These are phyloP conservation scores for Aphidius colemani DNA, from an alignment of 2,888 invertebrate genomes.

Conservation along the genomic window DNA sequence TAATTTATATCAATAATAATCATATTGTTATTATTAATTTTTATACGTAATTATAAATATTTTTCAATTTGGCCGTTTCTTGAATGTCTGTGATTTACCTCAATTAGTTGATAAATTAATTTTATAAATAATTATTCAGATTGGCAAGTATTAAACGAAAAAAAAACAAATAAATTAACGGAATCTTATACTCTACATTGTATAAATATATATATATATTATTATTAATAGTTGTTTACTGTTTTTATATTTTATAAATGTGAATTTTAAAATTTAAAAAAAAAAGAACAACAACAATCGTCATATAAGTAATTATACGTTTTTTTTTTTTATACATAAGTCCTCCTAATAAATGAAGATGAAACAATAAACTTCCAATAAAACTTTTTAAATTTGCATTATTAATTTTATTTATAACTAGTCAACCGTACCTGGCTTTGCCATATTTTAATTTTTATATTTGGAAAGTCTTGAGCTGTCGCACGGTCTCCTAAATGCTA, in stretches of 20 bases:
- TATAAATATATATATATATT: slow-evolving; percentile 31
- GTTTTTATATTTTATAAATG: slow-evolving; percentile 50
- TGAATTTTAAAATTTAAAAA: slow-evolving; percentile 35
- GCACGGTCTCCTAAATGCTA: too few species aligned
- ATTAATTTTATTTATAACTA: slow-evolving; percentile 12
- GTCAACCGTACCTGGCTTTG: too few species aligned
- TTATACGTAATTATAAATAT: neutral
- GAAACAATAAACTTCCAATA: neutral
- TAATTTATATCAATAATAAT: slow-evolving; percentile 26
- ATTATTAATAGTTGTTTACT: slow-evolving; percentile 41
- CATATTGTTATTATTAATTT: slow-evolving; percentile 3
- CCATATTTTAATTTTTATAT: too few species aligned
- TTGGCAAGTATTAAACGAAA: slow-evolving; percentile 31
- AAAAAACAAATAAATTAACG: too few species aligned
- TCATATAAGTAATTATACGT: neutral
- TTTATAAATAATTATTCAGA: slow-evolving; percentile 28
- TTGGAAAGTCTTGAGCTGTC: too few species aligned
- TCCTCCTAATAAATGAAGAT: neutral
- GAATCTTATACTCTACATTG: slow-evolving; percentile 35
- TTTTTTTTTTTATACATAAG: slow-evolving; percentile 15
- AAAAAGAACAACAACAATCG: slow-evolving; percentile 13
- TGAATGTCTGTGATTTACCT: slow-evolving; percentile 45
- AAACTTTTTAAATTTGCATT: slow-evolving; percentile 1
- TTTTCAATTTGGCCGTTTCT: slow-evolving; percentile 40
- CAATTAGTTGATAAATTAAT: slow-evolving; percentile 30